Base-by-base conservation (phyloP, 2,888 invertebrate species). In the Leptura quadrifasciata region DNA sequence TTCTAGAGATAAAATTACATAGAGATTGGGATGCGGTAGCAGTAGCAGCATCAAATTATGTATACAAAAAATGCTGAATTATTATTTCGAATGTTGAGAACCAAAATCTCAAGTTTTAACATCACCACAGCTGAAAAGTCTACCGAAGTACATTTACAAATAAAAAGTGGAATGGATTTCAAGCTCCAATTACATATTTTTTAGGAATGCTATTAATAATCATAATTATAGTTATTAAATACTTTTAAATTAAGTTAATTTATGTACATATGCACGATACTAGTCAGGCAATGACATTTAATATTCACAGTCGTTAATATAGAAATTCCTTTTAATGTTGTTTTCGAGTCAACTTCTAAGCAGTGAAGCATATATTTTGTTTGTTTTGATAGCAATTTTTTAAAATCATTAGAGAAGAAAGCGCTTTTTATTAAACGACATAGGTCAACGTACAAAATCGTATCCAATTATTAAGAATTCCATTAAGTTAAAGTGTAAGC, bases 401-500 rank as follows among this genome's bases (percentile, higher is more conserved):
- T 47, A 12, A n/a, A 39, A 8, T 12, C 47, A 47, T 47, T 47
- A 47, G n/a, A 12, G 15, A n/a, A n/a, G 47, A 47, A 15, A 15
- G n/a, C 47, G 17, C n/a, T 47, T 47, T 47, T 47, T 47, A 47
- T 47, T n/a, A 47, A 47, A 47, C 47, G 47, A 5, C 47, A n/a
- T 15, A 47, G 47, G 15, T 47, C 47, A 47, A 47, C 47, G 47
- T 47, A 47, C 15, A 47, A 47, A 47, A 47, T 47, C 47, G 47
- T n/a, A 47, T 47, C 47, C 47, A 47, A 47, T 47, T 63, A 35
- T 63, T 35, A 65, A 52, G 21, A 47, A 65, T 21, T 65, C 65
- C 54, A 54, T 20, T 65, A 65, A 65, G 20, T 18, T 5, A 8
- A 8, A 54, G 27, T 55, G n/a, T 57, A 12, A 57, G 60, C 18